phyloP scores from a whole-genome alignment of 2,888 invertebrate genomes.

The Hyles lineata region DNA sequence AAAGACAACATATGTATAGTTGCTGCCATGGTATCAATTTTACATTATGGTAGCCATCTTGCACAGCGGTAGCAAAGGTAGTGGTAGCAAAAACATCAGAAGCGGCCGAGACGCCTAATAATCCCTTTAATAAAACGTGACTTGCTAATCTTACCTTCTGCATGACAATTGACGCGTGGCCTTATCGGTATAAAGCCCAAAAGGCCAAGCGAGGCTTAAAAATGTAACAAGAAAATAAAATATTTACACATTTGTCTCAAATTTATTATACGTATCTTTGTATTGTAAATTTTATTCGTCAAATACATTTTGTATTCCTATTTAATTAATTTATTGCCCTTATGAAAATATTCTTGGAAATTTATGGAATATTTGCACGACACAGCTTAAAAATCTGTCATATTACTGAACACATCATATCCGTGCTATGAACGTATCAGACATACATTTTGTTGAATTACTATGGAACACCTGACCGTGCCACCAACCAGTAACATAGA shows the following conservation, averaged over 20 bases:
- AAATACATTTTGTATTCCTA: not conserved
- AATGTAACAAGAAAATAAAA: conserved; percentile 15
- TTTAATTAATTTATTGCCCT: not conserved
- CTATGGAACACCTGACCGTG: too few relatives aligned
- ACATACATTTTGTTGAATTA: too few relatives aligned
- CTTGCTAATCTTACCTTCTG: not conserved
- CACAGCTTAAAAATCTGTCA: too few relatives aligned
- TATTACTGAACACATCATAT: too few relatives aligned
- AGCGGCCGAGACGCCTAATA: not conserved
- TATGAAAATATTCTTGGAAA: too few relatives aligned
- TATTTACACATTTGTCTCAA: conserved; percentile 4
- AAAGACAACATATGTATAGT: too few relatives aligned
- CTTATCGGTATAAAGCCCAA: conserved; percentile 30
- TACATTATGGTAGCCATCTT: too few relatives aligned
- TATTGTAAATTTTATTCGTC: not conserved
- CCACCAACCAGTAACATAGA: too few relatives aligned
- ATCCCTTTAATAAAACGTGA: not conserved
- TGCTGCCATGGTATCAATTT: not conserved
- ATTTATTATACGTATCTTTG: not conserved
- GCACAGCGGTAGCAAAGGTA: too few relatives aligned
- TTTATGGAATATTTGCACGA: too few relatives aligned
- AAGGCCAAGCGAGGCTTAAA: conserved; percentile 33
- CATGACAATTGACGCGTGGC: conserved; percentile 18
- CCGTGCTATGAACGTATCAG: too few relatives aligned
- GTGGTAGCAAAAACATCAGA: not conserved